Evolutionary conservation across 2,888 invertebrate species (phyloP), one percentile per base, ranked within the genome.

Genomic region (Leptinotarsa rubiginosa): DNA sequence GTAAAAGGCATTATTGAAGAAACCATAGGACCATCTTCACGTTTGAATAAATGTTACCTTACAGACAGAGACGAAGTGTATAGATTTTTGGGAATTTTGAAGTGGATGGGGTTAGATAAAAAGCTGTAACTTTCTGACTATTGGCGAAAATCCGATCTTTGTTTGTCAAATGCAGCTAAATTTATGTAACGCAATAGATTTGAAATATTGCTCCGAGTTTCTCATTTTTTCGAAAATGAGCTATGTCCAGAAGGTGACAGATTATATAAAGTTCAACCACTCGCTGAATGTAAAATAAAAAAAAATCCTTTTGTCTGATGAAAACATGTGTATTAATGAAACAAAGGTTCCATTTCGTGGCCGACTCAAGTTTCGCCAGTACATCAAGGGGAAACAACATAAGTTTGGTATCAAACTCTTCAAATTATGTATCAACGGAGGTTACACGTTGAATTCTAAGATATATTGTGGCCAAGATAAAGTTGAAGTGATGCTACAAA

Each of bases 371-470:
- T 76, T 79, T 54, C 64, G 62, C 22, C 79, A 76, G 50, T 77
- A 77, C 59, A 73, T 77, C 1, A 70, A 41, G 31, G 69, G 73
- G 22, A 76, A 77, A 54, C 18, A 72, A 20, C 77, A 79, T 50
- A 77, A 75, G 47, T 79, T 74, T 73, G 75, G 68, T 3, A 74
- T 78, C 16, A 78, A 79, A 68, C 1, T 76, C 3, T 78, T 68
- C 56, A 78, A 78, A 59, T 49, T 78, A 4, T 75, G 75, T 41
- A 7, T 69, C 3, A 52, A 74, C 56, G 65, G 65, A 7, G 72
- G 68, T 12, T 72, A 72, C 2, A 72, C 68, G 1, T 68, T 25
- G 7, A 12, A 25, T 56, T 4, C 59, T 13, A 22, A 68, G 22
- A 56, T 72, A 20, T 66, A 66, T 66, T 49, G 1, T 20, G 50